Evolutionary conservation across 2,888 invertebrate species (phyloP), one percentile per base, ranked within the genome.

Genomic region (Spisula subtruncata): DNA sequence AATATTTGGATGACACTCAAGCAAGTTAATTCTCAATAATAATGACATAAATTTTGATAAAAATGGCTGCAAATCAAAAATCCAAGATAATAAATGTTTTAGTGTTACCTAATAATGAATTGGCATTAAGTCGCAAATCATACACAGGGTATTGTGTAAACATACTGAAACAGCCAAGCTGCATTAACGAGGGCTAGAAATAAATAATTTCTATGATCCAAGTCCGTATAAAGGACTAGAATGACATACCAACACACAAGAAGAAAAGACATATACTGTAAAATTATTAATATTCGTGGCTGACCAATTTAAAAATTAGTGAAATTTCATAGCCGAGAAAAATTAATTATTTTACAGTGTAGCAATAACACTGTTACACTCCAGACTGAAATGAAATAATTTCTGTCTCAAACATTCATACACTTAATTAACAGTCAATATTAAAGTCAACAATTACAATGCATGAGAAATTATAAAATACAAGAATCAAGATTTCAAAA

Each of bases 371-470:
- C n/a, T 25, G 25, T n/a, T 25, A 25, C 14, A 25, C 5, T n/a
- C 25, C 25, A 66, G 60, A n/a, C 20, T 10, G 60, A 25, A 66
- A 51, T 16, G 51, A 51, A 6, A 25, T 8, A 66, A 25, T 10
- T 66, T 10, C 60, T 6, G 8, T n/a, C 60, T 66, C 60, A 25
- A n/a, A n/a, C 25, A 66, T 66, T 66, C n/a, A 25, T 66, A 66
- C 60, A 66, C 41, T n/a, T 66, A 25, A 66, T n/a, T 66, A 25
- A 66, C 25, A 25, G 60, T 66, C 20, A 66, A 66, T 66, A 66
- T 66, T 66, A n/a, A 66, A 66, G 25, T 66, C n/a, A n/a, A n/a
- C n/a, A n/a, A 66, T 66, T 66, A 66, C 60, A 66, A 66, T 25
- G 60, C 12, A 25, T 66, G 60, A 66, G 25, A 66, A 66, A 66